Percentiles rank a stretch among this genome's conserved stretches.
Conservation (phyloP, 2,888 invertebrate species). For the Synergus umbraculus region DNA sequence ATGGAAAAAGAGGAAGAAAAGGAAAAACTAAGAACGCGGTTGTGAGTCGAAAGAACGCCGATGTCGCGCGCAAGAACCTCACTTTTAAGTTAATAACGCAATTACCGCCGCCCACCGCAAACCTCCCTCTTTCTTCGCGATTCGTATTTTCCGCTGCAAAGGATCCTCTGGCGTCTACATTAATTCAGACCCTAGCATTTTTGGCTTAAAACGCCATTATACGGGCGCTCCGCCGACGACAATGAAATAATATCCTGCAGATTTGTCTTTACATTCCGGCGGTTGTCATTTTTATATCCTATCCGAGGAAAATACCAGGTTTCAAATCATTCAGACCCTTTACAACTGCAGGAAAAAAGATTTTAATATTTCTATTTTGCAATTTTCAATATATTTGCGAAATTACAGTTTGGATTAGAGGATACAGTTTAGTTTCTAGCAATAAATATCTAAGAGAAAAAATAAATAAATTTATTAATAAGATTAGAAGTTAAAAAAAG, state of each 20-base stretch:
- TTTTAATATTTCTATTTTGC: neutral
- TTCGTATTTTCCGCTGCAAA: conserved; percentile 44
- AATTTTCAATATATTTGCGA: no score
- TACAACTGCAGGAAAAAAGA: neutral
- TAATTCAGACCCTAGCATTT: conserved; percentile 51
- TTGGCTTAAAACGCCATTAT: conserved; percentile 49
- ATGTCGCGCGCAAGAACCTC: conserved; percentile 65
- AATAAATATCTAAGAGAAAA: neutral
- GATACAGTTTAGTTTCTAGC: neutral
- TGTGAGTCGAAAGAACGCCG: conserved; percentile 44
- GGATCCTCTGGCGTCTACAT: conserved; percentile 50
- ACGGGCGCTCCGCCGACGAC: conserved; percentile 33
- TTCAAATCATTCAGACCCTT: conserved; percentile 17
- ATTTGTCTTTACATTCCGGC: conserved; percentile 54
- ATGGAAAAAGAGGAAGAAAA: neutral
- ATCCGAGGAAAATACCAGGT: conserved; percentile 1
- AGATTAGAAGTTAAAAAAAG: neutral
- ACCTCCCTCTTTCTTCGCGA: conserved; percentile 49
- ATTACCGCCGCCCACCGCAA: conserved; percentile 66
- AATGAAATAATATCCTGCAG: conserved; percentile 38
- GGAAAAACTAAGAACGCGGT: conserved; percentile 8
- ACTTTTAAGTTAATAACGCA: conserved; percentile 71
- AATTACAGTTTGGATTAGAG: neutral
- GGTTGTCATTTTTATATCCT: conserved; percentile 46
- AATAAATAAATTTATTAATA: no score